phyloP scores from a whole-genome alignment of 2,888 invertebrate species.

The Mylabris sibirica region DNA sequence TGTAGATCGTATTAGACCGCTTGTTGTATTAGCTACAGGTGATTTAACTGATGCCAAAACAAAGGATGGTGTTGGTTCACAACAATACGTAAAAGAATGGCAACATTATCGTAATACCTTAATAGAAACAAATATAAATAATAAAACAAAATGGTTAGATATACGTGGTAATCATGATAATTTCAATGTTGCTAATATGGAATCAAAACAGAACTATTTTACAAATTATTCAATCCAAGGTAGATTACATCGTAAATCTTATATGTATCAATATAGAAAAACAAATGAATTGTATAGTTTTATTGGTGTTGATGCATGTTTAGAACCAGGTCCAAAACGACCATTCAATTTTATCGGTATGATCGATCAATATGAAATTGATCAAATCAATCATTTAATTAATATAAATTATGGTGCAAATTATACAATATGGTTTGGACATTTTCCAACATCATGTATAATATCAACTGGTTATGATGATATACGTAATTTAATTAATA shows the following conservation, averaged over 20 bases:
- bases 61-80: slow-evolving; percentile 79
- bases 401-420: slow-evolving; percentile 66
- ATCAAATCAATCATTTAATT: slow-evolving; percentile 66
- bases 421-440: slow-evolving; percentile 83
- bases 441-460: slow-evolving; percentile 91
- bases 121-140: slow-evolving; percentile 69
- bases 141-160: slow-evolving; percentile 84
- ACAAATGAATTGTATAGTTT: slow-evolving; percentile 77
- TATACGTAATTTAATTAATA: slow-evolving; percentile 68
- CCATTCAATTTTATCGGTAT: slow-evolving; percentile 92
- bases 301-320: slow-evolving; percentile 85
- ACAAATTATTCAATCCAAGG: slow-evolving; percentile 84
- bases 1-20: slow-evolving; percentile 75
- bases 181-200: slow-evolving; percentile 78
- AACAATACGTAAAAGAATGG: slow-evolving; percentile 86
- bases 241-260: slow-evolving; percentile 72
- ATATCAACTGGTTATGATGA: slow-evolving; percentile 66
- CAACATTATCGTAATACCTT: slow-evolving; percentile 76
- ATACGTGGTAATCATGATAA: slow-evolving; percentile 94
- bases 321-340: slow-evolving; percentile 84
- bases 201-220: slow-evolving; percentile 78
- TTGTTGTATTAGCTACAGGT: slow-evolving; percentile 82
- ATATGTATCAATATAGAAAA: slow-evolving; percentile 69
- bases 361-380: slow-evolving; percentile 67
- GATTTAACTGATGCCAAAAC: slow-evolving; percentile 90